A percentile compares a stretch with the other conserved stretches of the same genome.
Evolutionary conservation across 2,797 vertebrate genomes (phyloP).

Genomic region (Eptatretus atami): DNA sequence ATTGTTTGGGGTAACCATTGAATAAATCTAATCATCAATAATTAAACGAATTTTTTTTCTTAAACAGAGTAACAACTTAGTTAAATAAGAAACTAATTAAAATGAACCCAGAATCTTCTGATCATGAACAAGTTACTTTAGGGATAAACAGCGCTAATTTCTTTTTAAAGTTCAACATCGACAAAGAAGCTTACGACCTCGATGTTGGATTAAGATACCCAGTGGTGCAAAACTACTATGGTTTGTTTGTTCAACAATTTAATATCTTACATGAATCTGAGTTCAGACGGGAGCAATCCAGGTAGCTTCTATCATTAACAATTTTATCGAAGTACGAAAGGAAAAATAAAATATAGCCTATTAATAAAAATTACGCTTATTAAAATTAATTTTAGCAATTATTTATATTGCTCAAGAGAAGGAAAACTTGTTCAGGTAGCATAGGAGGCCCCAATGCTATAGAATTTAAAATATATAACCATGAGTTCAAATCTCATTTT

Average conservation of each 20-base stretch:
- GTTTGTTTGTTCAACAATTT: slow-evolving; percentile 21
- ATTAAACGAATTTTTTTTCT: neutral
- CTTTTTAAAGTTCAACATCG: slow-evolving; percentile 16
- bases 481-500: neutral
- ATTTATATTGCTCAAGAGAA: neutral
- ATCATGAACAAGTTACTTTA: slow-evolving; percentile 18
- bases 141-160: slow-evolving; percentile 26
- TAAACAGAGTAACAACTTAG: slow-evolving; percentile 11
- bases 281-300: slow-evolving; percentile 18
- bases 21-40: slow-evolving; percentile 7
- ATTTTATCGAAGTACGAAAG: slow-evolving; percentile 14
- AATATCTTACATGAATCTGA: slow-evolving; percentile 21
- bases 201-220: slow-evolving; percentile 17
- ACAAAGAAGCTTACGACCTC: slow-evolving; percentile 20
- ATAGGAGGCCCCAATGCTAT: neutral
- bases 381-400: neutral
- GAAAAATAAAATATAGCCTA: slow-evolving; percentile 10
- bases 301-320: slow-evolving; percentile 18
- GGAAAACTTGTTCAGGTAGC: neutral
- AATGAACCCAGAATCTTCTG: slow-evolving; percentile 13
- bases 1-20: slow-evolving; percentile 20
- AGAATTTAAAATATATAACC: neutral
- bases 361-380: neutral
- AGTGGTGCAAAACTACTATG: slow-evolving; percentile 14
- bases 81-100: slow-evolving; percentile 10